Evolutionary conservation across 2,113 vertebrate species (phyloP).

Genomic region (Gavia stellata): DNA sequence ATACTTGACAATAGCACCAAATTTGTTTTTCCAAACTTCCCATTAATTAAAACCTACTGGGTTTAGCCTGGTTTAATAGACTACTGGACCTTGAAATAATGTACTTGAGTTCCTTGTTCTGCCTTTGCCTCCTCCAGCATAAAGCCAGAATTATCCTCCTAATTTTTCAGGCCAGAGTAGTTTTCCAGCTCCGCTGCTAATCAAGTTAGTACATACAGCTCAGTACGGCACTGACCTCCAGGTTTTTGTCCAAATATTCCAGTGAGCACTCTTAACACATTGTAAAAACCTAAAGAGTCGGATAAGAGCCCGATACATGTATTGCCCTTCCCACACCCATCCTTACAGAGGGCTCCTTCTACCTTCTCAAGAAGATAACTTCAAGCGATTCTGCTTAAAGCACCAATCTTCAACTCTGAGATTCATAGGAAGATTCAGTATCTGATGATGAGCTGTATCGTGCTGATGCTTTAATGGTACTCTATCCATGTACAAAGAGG

Average conservation of each 20-base stretch:
- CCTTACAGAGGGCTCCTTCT: neutral
- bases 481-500: neutral
- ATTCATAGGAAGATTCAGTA: neutral
- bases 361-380: neutral
- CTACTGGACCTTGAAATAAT: neutral
- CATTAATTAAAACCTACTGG: neutral
- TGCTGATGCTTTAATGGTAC: neutral
- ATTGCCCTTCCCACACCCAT: neutral
- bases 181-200: neutral
- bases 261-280: accelerated
- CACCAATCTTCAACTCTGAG: neutral
- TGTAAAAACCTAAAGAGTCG: neutral
- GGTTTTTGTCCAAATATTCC: neutral
- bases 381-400: neutral
- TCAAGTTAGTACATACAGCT: neutral
- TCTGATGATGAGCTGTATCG: neutral
- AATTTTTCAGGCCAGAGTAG: neutral
- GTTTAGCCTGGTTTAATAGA: neutral
- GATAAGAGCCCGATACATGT: neutral
- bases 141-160: neutral
- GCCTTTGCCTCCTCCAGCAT: neutral
- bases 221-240: neutral
- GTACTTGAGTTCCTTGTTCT: neutral
- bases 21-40: neutral
- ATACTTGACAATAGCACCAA: neutral